Percentiles rank a stretch among this genome's conserved stretches.
These are phyloP conservation scores for Urocynchramus pylzowi DNA, from an alignment of 2,113 vertebrate species.

Conservation along the genomic window DNA sequence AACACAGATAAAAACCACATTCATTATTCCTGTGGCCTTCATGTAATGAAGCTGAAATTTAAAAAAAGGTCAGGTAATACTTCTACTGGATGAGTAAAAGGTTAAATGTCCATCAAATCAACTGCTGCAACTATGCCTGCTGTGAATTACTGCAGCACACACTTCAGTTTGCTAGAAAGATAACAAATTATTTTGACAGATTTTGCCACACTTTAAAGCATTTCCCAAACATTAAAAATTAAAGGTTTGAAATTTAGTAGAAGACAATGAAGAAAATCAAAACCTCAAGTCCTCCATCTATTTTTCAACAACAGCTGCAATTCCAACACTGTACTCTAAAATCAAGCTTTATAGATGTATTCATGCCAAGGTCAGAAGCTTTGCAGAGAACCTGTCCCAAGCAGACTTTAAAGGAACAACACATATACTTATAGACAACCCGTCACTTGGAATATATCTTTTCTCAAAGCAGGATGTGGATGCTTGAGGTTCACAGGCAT, in stretches of 20 bases:
- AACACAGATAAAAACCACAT: not conserved
- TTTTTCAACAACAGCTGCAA: not conserved
- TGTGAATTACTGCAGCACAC: not conserved
- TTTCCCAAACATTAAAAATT: not conserved
- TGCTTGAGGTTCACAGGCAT: not conserved
- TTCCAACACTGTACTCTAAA: not conserved
- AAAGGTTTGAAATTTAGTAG: not conserved
- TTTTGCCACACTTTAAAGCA: not conserved
- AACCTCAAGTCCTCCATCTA: not conserved
- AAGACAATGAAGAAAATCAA: not conserved
- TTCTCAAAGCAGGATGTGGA: not conserved
- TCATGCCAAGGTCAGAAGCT: not conserved
- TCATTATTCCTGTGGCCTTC: not conserved
- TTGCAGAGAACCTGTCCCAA: not conserved
- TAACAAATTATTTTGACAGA: not conserved
- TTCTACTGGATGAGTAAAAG: not conserved
- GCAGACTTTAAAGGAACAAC: not conserved
- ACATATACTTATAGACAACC: not conserved
- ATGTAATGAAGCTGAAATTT: not conserved
- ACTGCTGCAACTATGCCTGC: not conserved
- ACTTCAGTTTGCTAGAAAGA: not conserved
- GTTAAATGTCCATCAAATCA: not conserved
- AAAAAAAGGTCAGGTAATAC: not conserved
- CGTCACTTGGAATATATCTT: slow-evolving; percentile 8
- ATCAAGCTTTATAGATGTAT: not conserved